Conservation (phyloP, 1,140 invertebrate genomes). For the Polypedilum pembai region DNA sequence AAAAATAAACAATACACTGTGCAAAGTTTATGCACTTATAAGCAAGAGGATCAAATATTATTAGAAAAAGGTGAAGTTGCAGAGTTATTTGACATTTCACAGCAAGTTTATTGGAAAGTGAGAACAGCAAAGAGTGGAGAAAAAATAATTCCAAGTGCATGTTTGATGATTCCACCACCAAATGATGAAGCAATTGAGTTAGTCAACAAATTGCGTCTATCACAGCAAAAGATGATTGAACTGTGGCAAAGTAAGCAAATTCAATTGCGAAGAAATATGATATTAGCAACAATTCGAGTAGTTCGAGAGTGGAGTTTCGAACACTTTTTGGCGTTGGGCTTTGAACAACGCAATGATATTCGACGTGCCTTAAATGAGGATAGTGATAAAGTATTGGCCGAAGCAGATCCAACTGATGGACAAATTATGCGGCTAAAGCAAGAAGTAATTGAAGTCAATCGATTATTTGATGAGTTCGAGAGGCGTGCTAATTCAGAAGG, state of each 20-base stretch:
- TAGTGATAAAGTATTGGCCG: conserved; percentile 80
- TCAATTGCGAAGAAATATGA: conserved; percentile 86
- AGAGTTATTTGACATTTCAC: conserved; percentile 79
- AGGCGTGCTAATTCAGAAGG: conserved; percentile 64
- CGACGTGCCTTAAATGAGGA: conserved; percentile 90
- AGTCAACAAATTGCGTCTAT: conserved; percentile 64
- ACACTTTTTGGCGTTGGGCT: conserved; percentile 84
- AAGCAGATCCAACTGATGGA: conserved; percentile 85
- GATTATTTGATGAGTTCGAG: conserved; percentile 85
- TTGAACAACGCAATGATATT: conserved; percentile 84
- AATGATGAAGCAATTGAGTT: conserved; percentile 79
- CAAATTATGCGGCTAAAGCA: conserved; percentile 70
- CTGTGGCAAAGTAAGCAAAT: conserved; percentile 90
- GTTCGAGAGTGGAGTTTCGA: conserved; percentile 83
- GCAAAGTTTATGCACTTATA: conserved; percentile 81
- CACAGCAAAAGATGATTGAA: conserved; percentile 76
- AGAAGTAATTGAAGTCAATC: conserved; percentile 86
- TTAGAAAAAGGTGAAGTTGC: conserved; percentile 81
- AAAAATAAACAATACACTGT: conserved; percentile 66
- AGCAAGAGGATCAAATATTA: conserved; percentile 69
- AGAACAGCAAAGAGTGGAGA: conserved; percentile 70
- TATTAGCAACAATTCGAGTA: conserved; percentile 90
- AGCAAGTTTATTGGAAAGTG: conserved; percentile 83
- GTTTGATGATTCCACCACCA: conserved; percentile 84
- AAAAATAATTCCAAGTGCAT: conserved; percentile 76